Base-by-base conservation (phyloP, 2,797 vertebrate genomes). In the Chanos chanos region DNA sequence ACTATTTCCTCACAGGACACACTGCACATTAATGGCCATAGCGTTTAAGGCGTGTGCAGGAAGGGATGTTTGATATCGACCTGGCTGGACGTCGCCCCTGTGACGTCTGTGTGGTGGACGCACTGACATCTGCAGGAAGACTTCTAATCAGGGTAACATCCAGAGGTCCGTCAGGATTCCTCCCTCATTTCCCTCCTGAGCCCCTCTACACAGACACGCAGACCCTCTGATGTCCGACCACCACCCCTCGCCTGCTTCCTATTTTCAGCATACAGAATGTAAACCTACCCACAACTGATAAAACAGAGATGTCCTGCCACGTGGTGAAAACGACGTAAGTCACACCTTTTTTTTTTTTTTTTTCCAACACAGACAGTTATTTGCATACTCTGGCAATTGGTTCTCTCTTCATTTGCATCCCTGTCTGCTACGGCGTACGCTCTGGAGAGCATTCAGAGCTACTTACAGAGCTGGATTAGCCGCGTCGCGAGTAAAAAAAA, bases 61-160 rank as follows among this genome's bases (percentile, higher is more conserved):
- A 77, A 50, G 61, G 53, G 57, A 40, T 69, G 61, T 41, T 48
- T 48, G 60, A 56, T 58, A 66, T 59, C 56, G 76, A 78, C 61
- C 55, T 50, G 68, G 13, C 58, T 69, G 64, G 1, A 49, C 10
- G 3, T 28, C 27, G 43, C 39, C 61, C 52, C 61, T 37, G 31
- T 74, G 73, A 81, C 75, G 72, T 72, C 5, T 2, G 39, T 8
- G 40, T 51, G 37, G 12, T 71, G 70, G 72, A 33, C 30, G 7
- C 4, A 22, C 70, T 80, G 77, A 83, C 81, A 79, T 81, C 72
- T 77, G 39, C 82, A 83, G 87, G 82, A 87, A 86, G 71, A 59
- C 54, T 55, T 58, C 66, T 66, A 53, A 72, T 66, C 72, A 69
- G 64, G 53, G 64, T 53, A 61, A 61, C 19, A 41, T 37, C 51